Base-by-base conservation (phyloP, 2,888 invertebrate genomes). In the Diloba caeruleocephala region DNA sequence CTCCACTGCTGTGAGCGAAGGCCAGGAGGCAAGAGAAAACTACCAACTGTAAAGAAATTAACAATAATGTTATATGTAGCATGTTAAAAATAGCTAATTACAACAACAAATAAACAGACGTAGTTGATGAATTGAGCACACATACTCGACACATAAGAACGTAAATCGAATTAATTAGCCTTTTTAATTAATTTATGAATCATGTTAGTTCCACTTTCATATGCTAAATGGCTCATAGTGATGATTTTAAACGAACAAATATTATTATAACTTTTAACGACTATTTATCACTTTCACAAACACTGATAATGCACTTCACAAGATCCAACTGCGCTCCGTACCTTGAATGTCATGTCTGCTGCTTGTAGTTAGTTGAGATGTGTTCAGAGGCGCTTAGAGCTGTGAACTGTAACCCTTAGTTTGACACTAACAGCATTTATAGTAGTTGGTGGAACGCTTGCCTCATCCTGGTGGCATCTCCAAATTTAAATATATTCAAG, bases 401-500 rank as follows among this genome's bases (percentile, higher is more conserved):
- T 83, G 85, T 73, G 79, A 84, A 91, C 91, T 93, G 92, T 92
- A n/a, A 85, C 78, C 80, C 87, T 86, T 72, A 79, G 79, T 76
- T 84, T 64, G 83, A 60, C 56, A 71, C 85, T 82, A 82, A 79
- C 87, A 63, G 84, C 81, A 89, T 92, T 88, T 92, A 92, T 92
- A 92, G 83, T 84, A 68, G 80, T 76, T 76, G 78, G 72, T 46
- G 37, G 52, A 51, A 9, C 59, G 67, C 60, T 72, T 70, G 89
- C 90, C 65, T 84, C 88, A 89, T 87, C 87, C 88, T 80, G 80
- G 81, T 76, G 81, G 81, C 87, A 86, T 89, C 88, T 89, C 84
- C 87, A 89, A 90, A 90, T 90, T 90, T 90, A 82, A 90, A 90
- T 89, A 90, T 87, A 80, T 84, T 89, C 90, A 90, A 90, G 90